These are phyloP conservation scores for Lepidurus packardi DNA, from an alignment of 1,140 invertebrate genomes.

Conservation along the genomic window DNA sequence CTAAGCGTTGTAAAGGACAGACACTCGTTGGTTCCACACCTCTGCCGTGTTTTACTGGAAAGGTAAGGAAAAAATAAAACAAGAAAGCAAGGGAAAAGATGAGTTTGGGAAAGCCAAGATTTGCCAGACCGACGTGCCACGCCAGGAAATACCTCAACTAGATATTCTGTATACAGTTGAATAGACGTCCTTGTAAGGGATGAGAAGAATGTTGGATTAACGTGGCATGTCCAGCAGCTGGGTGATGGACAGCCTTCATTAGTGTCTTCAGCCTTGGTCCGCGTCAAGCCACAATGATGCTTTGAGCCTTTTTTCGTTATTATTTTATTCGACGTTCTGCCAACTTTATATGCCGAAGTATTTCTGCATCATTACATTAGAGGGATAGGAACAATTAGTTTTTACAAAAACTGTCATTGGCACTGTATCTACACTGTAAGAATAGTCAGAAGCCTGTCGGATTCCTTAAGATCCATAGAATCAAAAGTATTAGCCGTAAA, in stretches of 20 bases:
- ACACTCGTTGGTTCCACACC: neutral
- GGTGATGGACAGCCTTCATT: conserved; percentile 3
- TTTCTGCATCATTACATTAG: neutral
- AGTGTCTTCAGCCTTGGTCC: conserved; percentile 1
- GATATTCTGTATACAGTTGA: neutral
- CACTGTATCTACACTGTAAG: too few species aligned
- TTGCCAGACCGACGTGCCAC: neutral
- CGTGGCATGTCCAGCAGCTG: neutral
- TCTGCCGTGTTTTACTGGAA: neutral
- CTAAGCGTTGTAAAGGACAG: neutral
- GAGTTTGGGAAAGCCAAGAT: neutral
- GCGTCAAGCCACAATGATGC: neutral
- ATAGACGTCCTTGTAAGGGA: conserved; percentile 7
- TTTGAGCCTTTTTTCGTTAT: neutral
- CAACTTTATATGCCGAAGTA: neutral
- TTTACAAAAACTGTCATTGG: neutral
- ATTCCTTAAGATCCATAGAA: too few species aligned
- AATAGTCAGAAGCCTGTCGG: too few species aligned
- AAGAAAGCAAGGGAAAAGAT: neutral
- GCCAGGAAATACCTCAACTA: too few species aligned
- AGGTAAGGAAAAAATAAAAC: conserved; percentile 1
- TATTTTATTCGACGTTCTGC: neutral
- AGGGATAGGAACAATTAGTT: neutral
- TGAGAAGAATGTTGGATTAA: neutral
- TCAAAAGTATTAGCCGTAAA: too few species aligned